Base-by-base conservation (phyloP, 2,797 vertebrate genomes). In the Capromys pilorides region DNA sequence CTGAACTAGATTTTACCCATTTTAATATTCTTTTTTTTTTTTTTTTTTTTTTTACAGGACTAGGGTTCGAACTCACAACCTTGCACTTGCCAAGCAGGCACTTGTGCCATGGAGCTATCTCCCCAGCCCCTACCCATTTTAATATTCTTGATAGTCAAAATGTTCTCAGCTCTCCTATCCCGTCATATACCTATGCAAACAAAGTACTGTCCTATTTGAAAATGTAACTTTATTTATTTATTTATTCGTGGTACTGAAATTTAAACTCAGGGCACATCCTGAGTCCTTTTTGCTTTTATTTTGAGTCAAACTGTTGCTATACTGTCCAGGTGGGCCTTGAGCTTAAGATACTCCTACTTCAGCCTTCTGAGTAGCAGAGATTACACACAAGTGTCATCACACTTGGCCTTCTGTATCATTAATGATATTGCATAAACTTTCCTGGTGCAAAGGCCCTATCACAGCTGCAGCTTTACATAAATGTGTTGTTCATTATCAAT, bases 401-500 rank as follows among this genome's bases (percentile, higher is more conserved):
- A 21, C 22, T 41, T 73, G 36, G 71, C 71, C 45, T 26, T 91
- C 36, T 62, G 45, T 28, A 64, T 78, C 4, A 33, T 57, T 71
- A 80, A 33, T 9, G 84, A 66, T 62, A 71, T 39, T 51, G 31
- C 62, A 73, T 26, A 92, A 91, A 81, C 54, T 41, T 66, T 78
- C 62, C 59, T 78, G 19, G 59, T 19, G 45, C n/a, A 84, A 85
- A 83, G 51, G 6, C 41, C 45, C 21, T 93, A 24, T 73, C 22
- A 51, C 19, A 90, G 18, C 31, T 67, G 41, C 4, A 93, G 22
- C 61, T 88, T 28, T 33, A 61, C 80, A 36, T 86, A 78, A 89
- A 73, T 79, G 22, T 62, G 28, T 75, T 95, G 36, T 45, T 95
- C 59, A 85, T 79, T 85, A 67, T 67, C 33, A 71, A 81, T 86